Evolutionary conservation across 2,888 invertebrate genomes (phyloP).

Genomic region (Agrotis ipsilon): DNA sequence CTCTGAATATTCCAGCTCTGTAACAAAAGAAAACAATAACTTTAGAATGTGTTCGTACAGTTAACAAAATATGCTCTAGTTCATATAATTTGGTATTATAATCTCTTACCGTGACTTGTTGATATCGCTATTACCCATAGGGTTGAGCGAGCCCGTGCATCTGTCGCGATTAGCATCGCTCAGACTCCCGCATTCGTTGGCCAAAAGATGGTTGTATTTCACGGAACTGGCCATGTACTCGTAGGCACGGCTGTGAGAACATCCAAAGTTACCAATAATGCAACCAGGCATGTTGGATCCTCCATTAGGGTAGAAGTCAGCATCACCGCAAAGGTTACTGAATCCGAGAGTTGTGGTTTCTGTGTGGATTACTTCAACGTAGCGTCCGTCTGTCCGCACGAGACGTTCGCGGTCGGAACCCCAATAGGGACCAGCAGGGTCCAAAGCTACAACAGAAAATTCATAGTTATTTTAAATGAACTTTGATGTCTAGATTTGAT

Average conservation of each 20-base stretch:
- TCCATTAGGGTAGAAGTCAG: slow-evolving; percentile 84
- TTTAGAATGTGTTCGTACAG: background rate
- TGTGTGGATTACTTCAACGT: slow-evolving; percentile 86
- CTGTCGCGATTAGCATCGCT: slow-evolving; percentile 69
- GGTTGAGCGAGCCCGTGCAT: slow-evolving; percentile 64
- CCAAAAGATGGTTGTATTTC: slow-evolving; percentile 74
- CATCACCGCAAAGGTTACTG: slow-evolving; percentile 75
- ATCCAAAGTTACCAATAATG: slow-evolving; percentile 63
- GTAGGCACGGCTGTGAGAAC: slow-evolving; percentile 79
- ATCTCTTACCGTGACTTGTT: slow-evolving; percentile 44
- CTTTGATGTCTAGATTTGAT: background rate
- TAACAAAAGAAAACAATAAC: slow-evolving; percentile 11
- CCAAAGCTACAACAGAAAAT: slow-evolving; percentile 73
- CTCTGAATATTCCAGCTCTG: slow-evolving; percentile 58
- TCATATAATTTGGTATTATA: background rate
- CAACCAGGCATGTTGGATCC: slow-evolving; percentile 83
- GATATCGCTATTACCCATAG: slow-evolving; percentile 53
- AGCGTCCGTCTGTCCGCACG: slow-evolving; percentile 73
- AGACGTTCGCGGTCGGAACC: slow-evolving; percentile 71
- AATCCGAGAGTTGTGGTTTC: slow-evolving; percentile 75
- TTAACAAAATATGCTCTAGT: background rate
- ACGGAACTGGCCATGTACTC: slow-evolving; percentile 80
- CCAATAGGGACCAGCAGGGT: slow-evolving; percentile 85
- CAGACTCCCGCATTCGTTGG: slow-evolving; percentile 72
- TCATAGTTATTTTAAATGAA: background rate